A percentile compares a stretch with the other conserved stretches of the same genome.
Conservation (phyloP, 64 coral and sea anemone species). For the Trachythela sp. region DNA sequence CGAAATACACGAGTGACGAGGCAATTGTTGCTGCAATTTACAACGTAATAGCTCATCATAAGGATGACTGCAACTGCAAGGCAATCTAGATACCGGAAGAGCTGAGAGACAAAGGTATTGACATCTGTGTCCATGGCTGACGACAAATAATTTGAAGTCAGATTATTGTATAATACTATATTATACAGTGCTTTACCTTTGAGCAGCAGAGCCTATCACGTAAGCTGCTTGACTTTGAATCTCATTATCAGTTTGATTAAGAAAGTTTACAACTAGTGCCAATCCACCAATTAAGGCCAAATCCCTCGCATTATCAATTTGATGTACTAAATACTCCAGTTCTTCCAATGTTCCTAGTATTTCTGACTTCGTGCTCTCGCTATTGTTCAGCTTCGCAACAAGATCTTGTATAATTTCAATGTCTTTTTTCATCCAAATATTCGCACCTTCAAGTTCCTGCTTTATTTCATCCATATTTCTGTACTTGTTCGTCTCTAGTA, state of each 20-base stretch:
- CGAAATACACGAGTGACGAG: no score
- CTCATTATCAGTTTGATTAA: slow-evolving; percentile 65
- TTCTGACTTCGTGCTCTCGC: slow-evolving; percentile 39
- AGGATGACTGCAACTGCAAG: no score
- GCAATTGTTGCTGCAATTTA: no score
- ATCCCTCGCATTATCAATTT: slow-evolving; percentile 92
- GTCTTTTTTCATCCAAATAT: slow-evolving; percentile 85
- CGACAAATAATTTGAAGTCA: no score
- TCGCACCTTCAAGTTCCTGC: slow-evolving; percentile 72
- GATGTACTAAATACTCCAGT: slow-evolving; percentile 89
- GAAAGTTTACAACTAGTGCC: slow-evolving; percentile 54
- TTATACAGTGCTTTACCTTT: slow-evolving; percentile 47
- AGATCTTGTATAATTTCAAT: slow-evolving; percentile 70
- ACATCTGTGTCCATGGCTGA: no score
- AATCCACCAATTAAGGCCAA: slow-evolving; percentile 82
- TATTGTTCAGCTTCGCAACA: slow-evolving; percentile 58
- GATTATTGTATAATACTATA: background rate
- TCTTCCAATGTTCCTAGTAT: slow-evolving; percentile 67
- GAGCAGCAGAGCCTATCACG: slow-evolving; percentile 82
- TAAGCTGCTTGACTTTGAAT: slow-evolving; percentile 59
- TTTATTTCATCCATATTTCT: slow-evolving; percentile 81
- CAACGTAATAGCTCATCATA: no score
- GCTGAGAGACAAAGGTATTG: no score
- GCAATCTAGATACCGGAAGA: no score
- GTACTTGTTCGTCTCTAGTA: slow-evolving; percentile 45